phyloP scores from a whole-genome alignment of 2,113 vertebrate species.

The Leucosticte australis region DNA sequence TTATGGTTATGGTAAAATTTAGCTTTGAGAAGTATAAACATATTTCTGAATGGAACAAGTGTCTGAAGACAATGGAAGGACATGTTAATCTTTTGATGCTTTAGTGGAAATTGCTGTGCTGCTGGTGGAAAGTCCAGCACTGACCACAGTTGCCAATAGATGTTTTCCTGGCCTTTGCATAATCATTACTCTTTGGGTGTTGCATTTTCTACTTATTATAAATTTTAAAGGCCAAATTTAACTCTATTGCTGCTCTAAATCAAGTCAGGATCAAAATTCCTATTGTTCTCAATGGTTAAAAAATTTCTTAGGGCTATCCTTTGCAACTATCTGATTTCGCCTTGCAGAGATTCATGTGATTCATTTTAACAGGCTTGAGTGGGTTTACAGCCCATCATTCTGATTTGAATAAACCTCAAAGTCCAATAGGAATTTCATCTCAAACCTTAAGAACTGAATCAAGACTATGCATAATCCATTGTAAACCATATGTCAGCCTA shows the following conservation, averaged over 20 bases:
- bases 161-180: background rate
- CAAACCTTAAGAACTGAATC: constrained; percentile 14
- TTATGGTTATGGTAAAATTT: background rate
- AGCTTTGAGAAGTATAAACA: background rate
- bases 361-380: background rate
- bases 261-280: background rate
- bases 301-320: background rate
- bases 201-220: background rate
- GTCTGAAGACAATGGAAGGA: background rate
- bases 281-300: background rate
- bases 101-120: background rate
- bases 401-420: constrained; percentile 49
- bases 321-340: background rate
- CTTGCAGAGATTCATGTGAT: background rate
- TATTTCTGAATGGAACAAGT: background rate
- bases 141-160: background rate
- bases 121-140: background rate
- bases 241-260: background rate
- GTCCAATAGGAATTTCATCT: constrained; percentile 4
- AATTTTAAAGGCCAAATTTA: background rate
- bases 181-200: background rate
- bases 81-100: background rate
- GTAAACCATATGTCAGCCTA: background rate
- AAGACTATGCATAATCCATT: constrained; percentile 32
- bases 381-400: constrained; percentile 17